Base-by-base conservation (phyloP, 2,888 invertebrate genomes). In the Bellardia pandia region DNA sequence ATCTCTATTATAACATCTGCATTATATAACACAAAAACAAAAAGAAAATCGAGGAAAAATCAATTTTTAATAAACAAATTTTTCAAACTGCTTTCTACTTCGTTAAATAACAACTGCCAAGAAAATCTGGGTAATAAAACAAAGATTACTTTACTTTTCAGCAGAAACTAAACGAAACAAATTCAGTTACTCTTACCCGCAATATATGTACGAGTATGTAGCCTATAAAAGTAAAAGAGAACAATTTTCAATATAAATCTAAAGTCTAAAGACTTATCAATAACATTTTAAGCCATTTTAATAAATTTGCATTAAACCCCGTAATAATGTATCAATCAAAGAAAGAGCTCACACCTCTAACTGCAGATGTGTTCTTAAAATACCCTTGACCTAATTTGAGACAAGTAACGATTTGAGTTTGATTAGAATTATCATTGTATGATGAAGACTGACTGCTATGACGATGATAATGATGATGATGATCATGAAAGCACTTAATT, bases 371-470 rank as follows among this genome's bases (percentile, higher is more conserved):
- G 45, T 62, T 42, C 51, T 66, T 62, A 13, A 74, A 81, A 72
- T 85, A 85, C 68, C 80, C 86, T 87, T 87, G 86, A 87, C 86
- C 86, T 56, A 78, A 74, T 84, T 86, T 56, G 7, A 30, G 42
- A 0, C 11, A 13, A 16, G 13, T 62, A 13, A 53, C 1, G 23
- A 0, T 14, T 80, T 68, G 33, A 37, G 53, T 23, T 23, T 78
- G 40, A 53, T 13, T 2, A 30, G 51, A 45, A 58, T 23, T 30
- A 58, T 13, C 11, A 58, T 53, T 71, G 14, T 66, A 37, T 16
- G n/a, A 16, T 30, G 33, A 16, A n/a, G 8, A n/a, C 66, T 42
- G 45, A 53, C 69, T 3, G 16, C 51, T 69, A 53, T 30, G 4
- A 68, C 37, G 40, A 40, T 42, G 42, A 40, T 40, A 40, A 40